Base-by-base conservation (phyloP, 1,140 invertebrate species). In the Dreissena polymorpha region DNA sequence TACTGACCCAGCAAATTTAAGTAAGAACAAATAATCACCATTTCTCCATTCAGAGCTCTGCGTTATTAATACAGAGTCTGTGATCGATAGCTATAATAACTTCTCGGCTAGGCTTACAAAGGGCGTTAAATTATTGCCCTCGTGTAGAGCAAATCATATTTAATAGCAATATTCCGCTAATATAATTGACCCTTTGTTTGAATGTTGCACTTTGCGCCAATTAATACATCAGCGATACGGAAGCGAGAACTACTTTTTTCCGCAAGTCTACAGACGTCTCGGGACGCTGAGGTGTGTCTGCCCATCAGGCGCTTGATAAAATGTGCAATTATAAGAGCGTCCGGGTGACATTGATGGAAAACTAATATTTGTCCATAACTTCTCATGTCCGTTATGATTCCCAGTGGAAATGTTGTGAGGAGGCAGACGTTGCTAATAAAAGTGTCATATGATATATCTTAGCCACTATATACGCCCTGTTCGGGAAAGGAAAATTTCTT, bases 141-240 rank as follows among this genome's bases (percentile, higher is more conserved):
- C 50, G 69, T 67, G 79, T 51, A 39, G 27, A 70, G 65, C 79
- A 82, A 82, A 82, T 82, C 79, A 82, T 82, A 82, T 82, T 82
- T 82, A 82, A 82, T 82, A 82, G 79, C 79, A 82, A 82, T 82
- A 72, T 65, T 74, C 79, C 65, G 74, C 60, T 64, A 70, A 74
- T 72, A 82, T 82, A 82, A 82, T 82, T 82, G 79, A 82, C 79
- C 79, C 79, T 82, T 82, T 82, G 79, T 82, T 82, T 82, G 79
- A 63, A 72, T 73, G 60, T 82, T 74, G 79, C 79, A 82, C 79
- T 74, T 64, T 60, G 71, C 27, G 49, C 50, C 79, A 74, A 82
- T 82, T 82, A 82, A 82, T 82, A 73, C 71, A 64, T 73, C 70
- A 57, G 60, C 65, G 64, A 50, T 57, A 68, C 70, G 79, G 79